Conservation (phyloP, 92 coral and sea anemone genomes). For the Bergia sp. region DNA sequence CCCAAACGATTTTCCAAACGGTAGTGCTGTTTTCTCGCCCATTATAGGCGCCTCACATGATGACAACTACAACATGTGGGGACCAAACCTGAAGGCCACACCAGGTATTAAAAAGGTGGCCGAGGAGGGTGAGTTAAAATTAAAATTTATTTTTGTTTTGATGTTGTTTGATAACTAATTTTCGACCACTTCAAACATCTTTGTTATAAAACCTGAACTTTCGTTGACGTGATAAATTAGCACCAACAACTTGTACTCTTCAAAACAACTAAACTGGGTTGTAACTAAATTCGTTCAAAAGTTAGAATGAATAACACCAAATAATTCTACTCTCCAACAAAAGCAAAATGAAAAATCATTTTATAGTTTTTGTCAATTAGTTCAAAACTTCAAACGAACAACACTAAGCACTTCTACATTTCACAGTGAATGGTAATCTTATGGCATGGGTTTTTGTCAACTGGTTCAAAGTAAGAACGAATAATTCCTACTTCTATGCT, state of each 20-base stretch:
- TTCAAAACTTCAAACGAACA: not conserved
- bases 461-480: too few relatives aligned
- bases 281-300: not conserved
- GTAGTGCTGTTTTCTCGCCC: constrained; percentile 55
- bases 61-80: constrained; percentile 65
- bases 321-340: not conserved
- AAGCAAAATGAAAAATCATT: not conserved
- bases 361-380: not conserved
- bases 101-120: constrained; percentile 63
- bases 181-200: not conserved
- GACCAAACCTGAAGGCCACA: constrained; percentile 56
- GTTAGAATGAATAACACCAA: too few relatives aligned
- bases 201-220: too few relatives aligned
- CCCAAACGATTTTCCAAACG: constrained; percentile 42
- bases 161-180: too few relatives aligned
- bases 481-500: too few relatives aligned
- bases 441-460: too few relatives aligned
- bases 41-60: constrained; percentile 67
- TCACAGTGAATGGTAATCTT: too few relatives aligned
- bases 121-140: constrained; percentile 57
- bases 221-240: not conserved
- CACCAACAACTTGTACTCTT: not conserved
- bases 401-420: not conserved
- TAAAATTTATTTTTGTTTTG: not conserved
- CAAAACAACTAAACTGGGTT: not conserved